phyloP scores from a whole-genome alignment of 2,888 invertebrate genomes.

The Cryptophagus acutangulus region DNA sequence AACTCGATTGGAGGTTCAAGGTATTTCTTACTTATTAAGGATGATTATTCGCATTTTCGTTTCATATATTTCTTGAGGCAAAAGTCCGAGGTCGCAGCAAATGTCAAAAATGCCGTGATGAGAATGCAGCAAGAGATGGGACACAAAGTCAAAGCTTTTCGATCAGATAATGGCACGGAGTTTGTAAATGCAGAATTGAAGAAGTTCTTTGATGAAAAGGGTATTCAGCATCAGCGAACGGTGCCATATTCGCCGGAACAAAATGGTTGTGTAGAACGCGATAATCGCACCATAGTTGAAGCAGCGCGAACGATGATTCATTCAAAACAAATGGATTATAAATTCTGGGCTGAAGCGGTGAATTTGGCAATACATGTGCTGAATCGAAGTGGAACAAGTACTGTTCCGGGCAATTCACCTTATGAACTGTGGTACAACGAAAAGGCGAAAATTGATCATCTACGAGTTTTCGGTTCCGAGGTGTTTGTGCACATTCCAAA shows the following conservation, averaged over 20 bases:
- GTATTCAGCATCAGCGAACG: slow-evolving; percentile 9
- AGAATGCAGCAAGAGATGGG: slow-evolving; percentile 16
- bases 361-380: background rate
- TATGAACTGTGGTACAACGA: slow-evolving; percentile 13
- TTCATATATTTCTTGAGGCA: slow-evolving; percentile 19
- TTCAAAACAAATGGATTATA: slow-evolving; percentile 11
- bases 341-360: slow-evolving; percentile 1
- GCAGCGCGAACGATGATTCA: slow-evolving; percentile 18
- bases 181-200: slow-evolving; percentile 14
- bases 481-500: slow-evolving; percentile 16
- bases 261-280: slow-evolving; percentile 15
- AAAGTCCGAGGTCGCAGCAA: slow-evolving; percentile 13
- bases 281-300: slow-evolving; percentile 17
- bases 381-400: background rate
- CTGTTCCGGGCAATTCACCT: background rate
- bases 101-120: slow-evolving; percentile 10
- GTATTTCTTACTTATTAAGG: slow-evolving; percentile 21
- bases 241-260: slow-evolving; percentile 14
- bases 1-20: slow-evolving; percentile 16
- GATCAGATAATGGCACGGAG: slow-evolving; percentile 14
- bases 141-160: slow-evolving; percentile 8
- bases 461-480: slow-evolving; percentile 23
- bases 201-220: slow-evolving; percentile 9
- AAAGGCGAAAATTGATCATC: slow-evolving; percentile 20
- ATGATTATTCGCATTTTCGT: slow-evolving; percentile 18